phyloP scores from a whole-genome alignment of 1,140 invertebrate species.

The Cephus cinctus region DNA sequence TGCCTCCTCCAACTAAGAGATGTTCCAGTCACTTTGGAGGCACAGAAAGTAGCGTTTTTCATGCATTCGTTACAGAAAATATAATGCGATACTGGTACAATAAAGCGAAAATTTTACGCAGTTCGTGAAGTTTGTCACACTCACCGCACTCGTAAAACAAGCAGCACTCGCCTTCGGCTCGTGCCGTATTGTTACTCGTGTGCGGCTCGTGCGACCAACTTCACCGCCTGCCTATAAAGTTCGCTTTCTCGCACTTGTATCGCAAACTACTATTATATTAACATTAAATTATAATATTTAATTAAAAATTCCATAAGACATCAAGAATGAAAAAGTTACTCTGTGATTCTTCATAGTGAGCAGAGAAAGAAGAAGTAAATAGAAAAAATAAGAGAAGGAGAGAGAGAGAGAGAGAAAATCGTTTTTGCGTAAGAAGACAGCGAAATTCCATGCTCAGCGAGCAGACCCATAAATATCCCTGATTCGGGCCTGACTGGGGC shows the following conservation, averaged over 20 bases:
- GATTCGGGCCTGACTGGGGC: constrained; percentile 24
- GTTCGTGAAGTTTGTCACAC: too few relatives aligned
- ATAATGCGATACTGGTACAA: too few relatives aligned
- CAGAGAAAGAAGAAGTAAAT: neutral
- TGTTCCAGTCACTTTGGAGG: too few relatives aligned
- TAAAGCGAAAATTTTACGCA: too few relatives aligned
- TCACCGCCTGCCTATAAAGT: constrained; percentile 9
- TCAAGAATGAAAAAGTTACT: constrained; percentile 8
- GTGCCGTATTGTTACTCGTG: neutral
- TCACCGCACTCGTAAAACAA: too few relatives aligned
- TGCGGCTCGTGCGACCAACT: neutral
- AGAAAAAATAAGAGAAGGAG: constrained; percentile 13
- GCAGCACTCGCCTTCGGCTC: too few relatives aligned
- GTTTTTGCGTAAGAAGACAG: constrained; percentile 10
- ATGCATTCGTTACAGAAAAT: too few relatives aligned
- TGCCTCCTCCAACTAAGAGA: too few relatives aligned
- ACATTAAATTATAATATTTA: constrained; percentile 7
- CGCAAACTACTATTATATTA: constrained; percentile 14
- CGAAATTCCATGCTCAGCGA: constrained; percentile 31
- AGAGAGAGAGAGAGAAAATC: constrained; percentile 10
- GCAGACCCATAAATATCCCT: constrained; percentile 42
- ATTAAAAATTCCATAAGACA: constrained; percentile 9
- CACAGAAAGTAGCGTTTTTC: too few relatives aligned
- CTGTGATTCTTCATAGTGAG: too few relatives aligned
- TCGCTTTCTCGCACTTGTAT: neutral